phyloP scores from a whole-genome alignment of 2,888 invertebrate genomes.

The Eulithis testata region DNA sequence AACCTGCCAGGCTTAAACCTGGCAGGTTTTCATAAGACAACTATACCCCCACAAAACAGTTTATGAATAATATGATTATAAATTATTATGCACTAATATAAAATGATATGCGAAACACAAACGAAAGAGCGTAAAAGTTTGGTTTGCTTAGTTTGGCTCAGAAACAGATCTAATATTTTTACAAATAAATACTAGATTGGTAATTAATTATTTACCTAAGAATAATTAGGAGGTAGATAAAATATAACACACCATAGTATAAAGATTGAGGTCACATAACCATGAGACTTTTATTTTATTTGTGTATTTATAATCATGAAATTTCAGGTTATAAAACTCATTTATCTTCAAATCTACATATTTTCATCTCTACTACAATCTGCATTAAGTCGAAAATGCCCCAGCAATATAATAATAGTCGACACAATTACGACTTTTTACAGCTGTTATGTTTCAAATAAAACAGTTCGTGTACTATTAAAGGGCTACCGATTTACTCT shows the following conservation, averaged over 20 bases:
- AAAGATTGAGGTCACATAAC: not conserved
- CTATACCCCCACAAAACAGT: too few species aligned
- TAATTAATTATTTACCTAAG: too few species aligned
- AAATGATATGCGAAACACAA: too few species aligned
- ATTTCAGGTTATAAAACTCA: not conserved
- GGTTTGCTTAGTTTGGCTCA: too few species aligned
- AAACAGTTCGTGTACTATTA: conserved; percentile 56
- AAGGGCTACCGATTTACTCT: conserved; percentile 53
- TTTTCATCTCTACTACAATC: not conserved
- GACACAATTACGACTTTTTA: conserved; percentile 43
- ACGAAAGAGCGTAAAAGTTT: too few species aligned
- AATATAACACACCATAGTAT: not conserved
- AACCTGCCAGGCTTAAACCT: too few species aligned
- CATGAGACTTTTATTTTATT: conserved; percentile 4
- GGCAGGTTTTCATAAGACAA: too few species aligned
- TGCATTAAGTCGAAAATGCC: conserved; percentile 19
- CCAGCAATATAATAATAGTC: conserved; percentile 32
- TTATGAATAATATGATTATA: too few species aligned
- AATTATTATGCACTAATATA: too few species aligned
- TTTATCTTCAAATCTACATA: not conserved
- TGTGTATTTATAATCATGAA: conserved; percentile 3
- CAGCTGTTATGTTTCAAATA: conserved; percentile 64
- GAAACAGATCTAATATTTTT: too few species aligned
- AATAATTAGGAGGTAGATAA: not conserved
- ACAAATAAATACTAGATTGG: too few species aligned